Evolutionary conservation across 2,797 vertebrate genomes (phyloP), one percentile per base, ranked within the genome.

Genomic region (Macropus fuliginosus): DNA sequence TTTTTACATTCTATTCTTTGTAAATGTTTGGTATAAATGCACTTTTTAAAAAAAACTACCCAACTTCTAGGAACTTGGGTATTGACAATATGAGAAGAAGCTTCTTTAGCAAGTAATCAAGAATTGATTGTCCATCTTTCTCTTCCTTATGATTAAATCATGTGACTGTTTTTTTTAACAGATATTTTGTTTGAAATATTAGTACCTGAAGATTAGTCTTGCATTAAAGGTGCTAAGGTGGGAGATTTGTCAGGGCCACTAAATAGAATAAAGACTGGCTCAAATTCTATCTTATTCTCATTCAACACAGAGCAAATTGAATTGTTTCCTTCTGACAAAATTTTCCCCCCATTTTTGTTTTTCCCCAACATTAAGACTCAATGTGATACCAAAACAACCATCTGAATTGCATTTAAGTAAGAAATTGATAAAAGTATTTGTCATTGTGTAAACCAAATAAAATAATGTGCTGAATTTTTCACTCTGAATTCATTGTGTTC

Each of bases 1-100:
- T 98, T 98, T 97, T 98, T 98, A 98, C 98, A 87, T 92, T 97
- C 94, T 98, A 93, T 98, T 98, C 94, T 98, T 98, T 98, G 96
- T 98, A 98, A 98, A 98, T 98, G 97, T 98, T 96, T 97, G 94
- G 98, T 98, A 96, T 98, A 98, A 98, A 96, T 98, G 98, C 98
- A 98, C 98, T 98, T 98, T 98, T 98, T 1, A 95, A 95, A 97
- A 94, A 40, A 8, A 74, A 40, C 14, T 90, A 96, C 95, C 97
- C 95, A 66, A 34, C 62, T n/a, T 0, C 9, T 91, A 56, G 92
- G 91, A 89, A 89, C 40, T 92, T 96, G 95, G 95, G 56, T 97
- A 62, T 97, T 95, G 94, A 91, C 95, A 98, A 97, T 97, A 97
- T 98, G 97, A 98, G 97, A 97, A 97, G 95, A 97, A 97, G 95